Conservation (phyloP, 2,888 invertebrate species). For the Drosophila lacicola region DNA sequence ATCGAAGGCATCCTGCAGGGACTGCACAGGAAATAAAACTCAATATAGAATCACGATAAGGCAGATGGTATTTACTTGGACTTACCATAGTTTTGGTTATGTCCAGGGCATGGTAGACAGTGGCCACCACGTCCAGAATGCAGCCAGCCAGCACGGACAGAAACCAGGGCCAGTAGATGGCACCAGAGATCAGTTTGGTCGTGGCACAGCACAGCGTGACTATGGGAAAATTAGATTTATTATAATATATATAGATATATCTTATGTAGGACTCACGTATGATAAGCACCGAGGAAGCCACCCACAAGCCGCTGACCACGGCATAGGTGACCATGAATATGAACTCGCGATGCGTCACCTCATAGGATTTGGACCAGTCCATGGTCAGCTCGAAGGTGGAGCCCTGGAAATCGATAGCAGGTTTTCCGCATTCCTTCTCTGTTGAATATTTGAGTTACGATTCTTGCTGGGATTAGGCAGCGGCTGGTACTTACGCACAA, state of each 20-base stretch:
- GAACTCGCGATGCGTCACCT: conserved; percentile 72
- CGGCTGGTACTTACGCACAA: conserved; percentile 64
- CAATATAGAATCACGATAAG: too few relatives aligned
- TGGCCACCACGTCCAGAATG: conserved; percentile 85
- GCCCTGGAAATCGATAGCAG: conserved; percentile 20
- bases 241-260: not conserved
- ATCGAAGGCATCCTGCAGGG: conserved; percentile 37
- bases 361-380: conserved; percentile 68
- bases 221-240: conserved; percentile 11
- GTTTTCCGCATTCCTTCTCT: conserved; percentile 73
- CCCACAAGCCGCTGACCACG: conserved; percentile 79
- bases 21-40: conserved; percentile 20
- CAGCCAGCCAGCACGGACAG: conserved; percentile 80
- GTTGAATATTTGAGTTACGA: not conserved
- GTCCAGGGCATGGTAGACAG: conserved; percentile 85
- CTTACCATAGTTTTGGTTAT: conserved; percentile 84
- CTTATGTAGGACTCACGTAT: conserved; percentile 66
- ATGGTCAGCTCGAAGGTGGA: conserved; percentile 44
- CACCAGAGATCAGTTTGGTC: conserved; percentile 70
- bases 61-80: too few relatives aligned
- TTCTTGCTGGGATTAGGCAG: too few relatives aligned
- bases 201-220: conserved; percentile 76
- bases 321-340: conserved; percentile 80
- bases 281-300: conserved; percentile 76
- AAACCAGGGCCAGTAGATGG: conserved; percentile 85